Evolutionary conservation across 2,113 vertebrate species (phyloP).

Genomic region (Litocranius walleri): DNA sequence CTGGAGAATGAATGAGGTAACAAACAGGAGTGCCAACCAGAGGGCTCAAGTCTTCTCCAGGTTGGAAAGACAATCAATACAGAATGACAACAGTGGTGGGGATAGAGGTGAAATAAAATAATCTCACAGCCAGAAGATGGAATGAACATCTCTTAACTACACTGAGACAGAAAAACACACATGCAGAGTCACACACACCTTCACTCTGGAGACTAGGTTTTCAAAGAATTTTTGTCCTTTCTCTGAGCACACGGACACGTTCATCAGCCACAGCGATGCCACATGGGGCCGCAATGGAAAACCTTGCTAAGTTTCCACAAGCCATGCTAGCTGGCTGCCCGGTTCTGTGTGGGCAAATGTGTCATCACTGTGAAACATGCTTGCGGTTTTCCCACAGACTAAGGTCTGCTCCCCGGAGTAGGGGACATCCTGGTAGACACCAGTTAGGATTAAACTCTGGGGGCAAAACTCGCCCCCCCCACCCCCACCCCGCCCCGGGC

Average conservation of each 20-base stretch:
- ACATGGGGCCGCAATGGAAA: not conserved
- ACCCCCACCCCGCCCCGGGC: too few relatives aligned
- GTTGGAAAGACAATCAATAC: not conserved
- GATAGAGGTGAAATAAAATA: not conserved
- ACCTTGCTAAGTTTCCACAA: not conserved
- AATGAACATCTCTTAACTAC: not conserved
- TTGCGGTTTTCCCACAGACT: not conserved
- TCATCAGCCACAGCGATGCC: not conserved
- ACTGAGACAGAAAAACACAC: slow-evolving; percentile 5
- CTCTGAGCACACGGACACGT: not conserved
- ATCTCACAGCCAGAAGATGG: not conserved
- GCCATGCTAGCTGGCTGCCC: slow-evolving; percentile 30
- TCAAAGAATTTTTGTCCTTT: not conserved
- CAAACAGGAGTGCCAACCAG: slow-evolving; percentile 27
- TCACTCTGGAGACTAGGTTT: not conserved
- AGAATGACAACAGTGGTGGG: not conserved
- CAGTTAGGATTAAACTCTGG: not conserved
- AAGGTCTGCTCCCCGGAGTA: not conserved
- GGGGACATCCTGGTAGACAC: not conserved
- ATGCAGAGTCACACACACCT: slow-evolving; percentile 8
- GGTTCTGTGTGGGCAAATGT: not conserved
- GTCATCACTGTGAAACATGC: not conserved
- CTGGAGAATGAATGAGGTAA: slow-evolving; percentile 76
- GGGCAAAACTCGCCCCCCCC: not conserved
- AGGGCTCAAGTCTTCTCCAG: slow-evolving; percentile 12